Base-by-base conservation (phyloP, 2,797 vertebrate species). In the Trichosurus vulpecula region DNA sequence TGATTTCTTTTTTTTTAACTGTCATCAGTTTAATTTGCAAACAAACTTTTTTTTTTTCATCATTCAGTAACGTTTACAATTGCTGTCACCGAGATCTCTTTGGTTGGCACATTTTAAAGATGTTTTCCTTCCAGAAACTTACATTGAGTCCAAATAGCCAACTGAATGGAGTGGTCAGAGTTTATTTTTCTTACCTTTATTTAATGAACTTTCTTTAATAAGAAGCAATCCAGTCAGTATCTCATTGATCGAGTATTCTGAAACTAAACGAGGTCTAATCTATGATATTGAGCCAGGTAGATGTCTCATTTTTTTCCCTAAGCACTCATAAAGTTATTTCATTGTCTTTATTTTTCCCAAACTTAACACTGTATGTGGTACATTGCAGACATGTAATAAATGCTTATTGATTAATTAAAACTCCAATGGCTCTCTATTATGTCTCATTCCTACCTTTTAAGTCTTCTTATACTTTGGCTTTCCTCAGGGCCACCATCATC, bases 1-100 rank as follows among this genome's bases (percentile, higher is more conserved):
- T 91, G n/a, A 31, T 56, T 91, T n/a, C 55, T 96, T 93, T 96
- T 55, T n/a, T 30, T 41, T 74, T 66, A 14, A 14, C 51, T 95
- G 52, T 47, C 92, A 95, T 94, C 94, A 57, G 54, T 92, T 54
- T 90, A 51, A 95, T 87, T 52, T 27, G 0, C 19, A 47, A 87
- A 87, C 74, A 51, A 87, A 11, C 9, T 87, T 87, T 87, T 81
- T 87, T 81, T n/a, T 66, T 9, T 35, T n/a, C 13, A 87, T 47
- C 74, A 87, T 87, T 87, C 74, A 87, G 74, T 27, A 47, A 9
- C 6, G 89, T 66, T 57, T 90, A 95, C 95, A 93, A 58, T 94
- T 51, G 4, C 41, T 87, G 22, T 95, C 74, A 91, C 81, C 14
- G 55, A 5, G 22, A 97, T 31, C n/a, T 95, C 12, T 2, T 16